Percentiles rank a stretch among this genome's conserved stretches.
These are phyloP conservation scores for Antennarius striatus DNA, from an alignment of 2,113 vertebrate genomes.

Conservation along the genomic window DNA sequence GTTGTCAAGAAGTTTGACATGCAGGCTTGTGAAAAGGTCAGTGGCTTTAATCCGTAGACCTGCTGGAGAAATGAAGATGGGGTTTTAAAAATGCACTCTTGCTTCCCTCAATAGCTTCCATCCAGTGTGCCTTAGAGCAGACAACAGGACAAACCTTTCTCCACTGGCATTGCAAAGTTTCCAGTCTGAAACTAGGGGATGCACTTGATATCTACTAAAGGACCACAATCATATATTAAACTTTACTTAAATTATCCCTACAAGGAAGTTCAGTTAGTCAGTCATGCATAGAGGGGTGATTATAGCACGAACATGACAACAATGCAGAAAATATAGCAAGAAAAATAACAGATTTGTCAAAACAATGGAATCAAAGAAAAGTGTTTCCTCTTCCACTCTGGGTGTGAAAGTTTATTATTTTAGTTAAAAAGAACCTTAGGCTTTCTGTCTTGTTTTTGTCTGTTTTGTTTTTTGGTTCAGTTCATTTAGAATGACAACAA, in stretches of 20 bases:
- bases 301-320: no score
- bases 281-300: background rate
- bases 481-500: no score
- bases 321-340: background rate
- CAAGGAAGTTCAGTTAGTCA: background rate
- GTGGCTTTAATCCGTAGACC: constrained; percentile 39
- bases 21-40: constrained; percentile 36
- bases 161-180: background rate
- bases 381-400: background rate
- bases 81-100: constrained; percentile 7
- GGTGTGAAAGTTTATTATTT: background rate
- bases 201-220: background rate
- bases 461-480: no score
- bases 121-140: constrained; percentile 8
- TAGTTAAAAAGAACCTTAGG: no score
- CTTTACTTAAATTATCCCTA: background rate
- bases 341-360: background rate
- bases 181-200: background rate
- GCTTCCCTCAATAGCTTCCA: constrained; percentile 3
- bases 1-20: constrained; percentile 16
- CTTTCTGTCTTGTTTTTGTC: no score
- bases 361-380: background rate
- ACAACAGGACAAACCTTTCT: background rate
- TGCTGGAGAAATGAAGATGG: constrained; percentile 7
- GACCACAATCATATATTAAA: background rate